These are phyloP conservation scores for Sardinella longiceps DNA, from an alignment of 2,797 vertebrate genomes.

Conservation along the genomic window DNA sequence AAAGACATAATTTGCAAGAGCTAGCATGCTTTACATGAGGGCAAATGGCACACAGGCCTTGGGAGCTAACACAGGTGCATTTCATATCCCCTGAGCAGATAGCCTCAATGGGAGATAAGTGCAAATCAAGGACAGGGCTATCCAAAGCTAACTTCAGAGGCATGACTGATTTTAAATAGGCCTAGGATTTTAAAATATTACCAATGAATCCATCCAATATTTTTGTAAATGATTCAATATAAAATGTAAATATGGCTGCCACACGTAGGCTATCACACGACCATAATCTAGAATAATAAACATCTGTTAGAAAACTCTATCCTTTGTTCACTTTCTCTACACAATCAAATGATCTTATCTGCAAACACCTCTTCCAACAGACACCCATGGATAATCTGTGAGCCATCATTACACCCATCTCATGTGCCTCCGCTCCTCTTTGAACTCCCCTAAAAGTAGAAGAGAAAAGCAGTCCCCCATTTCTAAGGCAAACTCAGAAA, in stretches of 20 bases:
- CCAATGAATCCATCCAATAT: neutral
- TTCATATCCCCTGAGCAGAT: neutral
- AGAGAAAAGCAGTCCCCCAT: slow-evolving; percentile 46
- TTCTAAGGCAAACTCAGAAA: slow-evolving; percentile 67
- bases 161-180: neutral
- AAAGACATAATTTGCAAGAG: neutral
- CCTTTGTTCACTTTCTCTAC: too few species aligned
- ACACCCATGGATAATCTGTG: neutral
- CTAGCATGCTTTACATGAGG: neutral
- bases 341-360: too few species aligned
- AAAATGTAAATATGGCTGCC: neutral
- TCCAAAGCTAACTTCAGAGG: neutral
- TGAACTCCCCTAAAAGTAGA: slow-evolving; percentile 50
- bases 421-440: neutral
- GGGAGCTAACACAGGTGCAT: neutral
- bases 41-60: neutral
- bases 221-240: neutral
- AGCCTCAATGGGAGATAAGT: neutral
- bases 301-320: too few species aligned
- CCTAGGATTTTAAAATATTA: too few species aligned
- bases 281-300: too few species aligned
- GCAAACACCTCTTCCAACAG: neutral
- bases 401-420: neutral
- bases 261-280: too few species aligned
- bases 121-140: neutral